Evolutionary conservation across 2,797 vertebrate genomes (phyloP).

Genomic region (Selene dorsalis): DNA sequence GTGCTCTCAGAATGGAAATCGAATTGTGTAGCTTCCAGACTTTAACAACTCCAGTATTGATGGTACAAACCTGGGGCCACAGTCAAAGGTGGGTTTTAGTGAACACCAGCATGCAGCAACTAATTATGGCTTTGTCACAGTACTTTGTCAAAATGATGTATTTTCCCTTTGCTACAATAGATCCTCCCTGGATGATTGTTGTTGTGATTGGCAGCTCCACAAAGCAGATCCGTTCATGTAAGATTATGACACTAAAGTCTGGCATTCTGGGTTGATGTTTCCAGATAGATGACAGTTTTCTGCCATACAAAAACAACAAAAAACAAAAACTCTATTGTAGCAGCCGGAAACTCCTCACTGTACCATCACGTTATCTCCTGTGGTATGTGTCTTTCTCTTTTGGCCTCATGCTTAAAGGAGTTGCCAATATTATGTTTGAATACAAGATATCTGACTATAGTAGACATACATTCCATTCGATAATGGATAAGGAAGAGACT

Average conservation of each 20-base stretch:
- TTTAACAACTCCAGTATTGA: neutral
- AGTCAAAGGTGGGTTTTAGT: neutral
- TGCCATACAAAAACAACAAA: neutral
- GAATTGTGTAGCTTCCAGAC: neutral
- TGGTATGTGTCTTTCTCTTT: constrained; percentile 7
- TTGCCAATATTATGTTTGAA: constrained; percentile 22
- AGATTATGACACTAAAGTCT: constrained; percentile 15
- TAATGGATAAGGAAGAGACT: constrained; percentile 12
- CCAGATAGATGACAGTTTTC: constrained; percentile 11
- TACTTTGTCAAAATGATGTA: neutral
- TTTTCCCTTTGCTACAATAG: neutral
- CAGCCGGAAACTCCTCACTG: neutral
- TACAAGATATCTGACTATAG: neutral
- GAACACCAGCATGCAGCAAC: neutral
- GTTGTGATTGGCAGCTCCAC: constrained; percentile 22
- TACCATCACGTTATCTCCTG: neutral
- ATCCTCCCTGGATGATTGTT: constrained; percentile 2
- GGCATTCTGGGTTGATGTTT: constrained; percentile 15
- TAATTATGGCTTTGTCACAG: neutral
- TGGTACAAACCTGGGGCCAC: neutral
- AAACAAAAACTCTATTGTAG: neutral
- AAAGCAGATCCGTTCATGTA: constrained; percentile 4
- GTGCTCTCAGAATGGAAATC: neutral
- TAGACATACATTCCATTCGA: neutral
- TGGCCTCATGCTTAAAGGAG: neutral